Evolutionary conservation across 2,113 vertebrate genomes (phyloP).

Genomic region (Triplophysa tibetana): DNA sequence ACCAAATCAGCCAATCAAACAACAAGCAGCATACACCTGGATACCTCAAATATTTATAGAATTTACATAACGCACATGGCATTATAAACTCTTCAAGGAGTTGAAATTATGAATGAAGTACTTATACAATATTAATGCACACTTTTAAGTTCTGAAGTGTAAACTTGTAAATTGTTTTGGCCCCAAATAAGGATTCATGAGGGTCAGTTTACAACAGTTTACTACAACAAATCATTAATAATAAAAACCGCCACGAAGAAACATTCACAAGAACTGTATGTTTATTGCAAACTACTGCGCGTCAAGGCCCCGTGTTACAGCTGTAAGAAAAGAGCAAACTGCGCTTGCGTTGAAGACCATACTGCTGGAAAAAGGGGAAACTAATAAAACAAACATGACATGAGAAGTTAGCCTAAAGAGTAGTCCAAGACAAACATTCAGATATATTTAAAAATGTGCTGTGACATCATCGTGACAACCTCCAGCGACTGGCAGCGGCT

Average conservation of each 20-base stretch:
- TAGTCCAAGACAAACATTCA: conserved; percentile 65
- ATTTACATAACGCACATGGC: background rate
- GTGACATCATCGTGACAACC: conserved; percentile 69
- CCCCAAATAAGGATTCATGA: too few relatives aligned
- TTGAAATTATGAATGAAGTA: too few relatives aligned
- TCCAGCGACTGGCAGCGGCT: conserved; percentile 53
- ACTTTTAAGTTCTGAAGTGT: too few relatives aligned
- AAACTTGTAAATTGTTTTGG: too few relatives aligned
- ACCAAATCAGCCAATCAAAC: background rate
- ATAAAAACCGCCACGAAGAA: too few relatives aligned
- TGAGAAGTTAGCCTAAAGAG: conserved; percentile 53
- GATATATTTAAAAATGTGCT: conserved; percentile 64
- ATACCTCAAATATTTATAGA: background rate
- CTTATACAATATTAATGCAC: too few relatives aligned
- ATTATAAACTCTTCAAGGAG: too few relatives aligned
- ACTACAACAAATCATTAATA: too few relatives aligned
- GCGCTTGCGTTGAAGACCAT: background rate
- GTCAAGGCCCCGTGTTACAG: background rate
- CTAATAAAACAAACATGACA: conserved; percentile 61
- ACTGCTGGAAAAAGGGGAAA: conserved; percentile 30
- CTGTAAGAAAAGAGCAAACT: conserved; percentile 6
- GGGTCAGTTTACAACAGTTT: too few relatives aligned
- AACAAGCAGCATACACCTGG: background rate
- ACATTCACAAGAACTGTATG: background rate
- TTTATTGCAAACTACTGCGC: background rate